Evolutionary conservation across 2,888 invertebrate genomes (phyloP), one percentile per base, ranked within the genome.

Genomic region (Eristalis pertinax): DNA sequence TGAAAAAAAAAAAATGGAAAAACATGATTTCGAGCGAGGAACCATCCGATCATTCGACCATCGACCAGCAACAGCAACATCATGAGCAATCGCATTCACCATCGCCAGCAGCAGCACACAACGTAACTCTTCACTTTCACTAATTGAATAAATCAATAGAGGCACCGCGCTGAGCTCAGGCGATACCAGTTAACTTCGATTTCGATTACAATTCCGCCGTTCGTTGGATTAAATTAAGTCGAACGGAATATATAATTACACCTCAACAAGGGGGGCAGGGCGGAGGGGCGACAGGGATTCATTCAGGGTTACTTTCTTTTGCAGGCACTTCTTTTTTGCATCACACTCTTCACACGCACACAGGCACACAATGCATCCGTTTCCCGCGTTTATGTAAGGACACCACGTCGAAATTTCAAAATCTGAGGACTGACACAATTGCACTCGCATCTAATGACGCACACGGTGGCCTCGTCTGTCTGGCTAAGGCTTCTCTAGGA

Each of bases 41-140:
- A n/a, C n/a, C n/a, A n/a, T n/a, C n/a, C n/a, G n/a, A n/a, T n/a
- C n/a, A n/a, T n/a, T n/a, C n/a, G n/a, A n/a, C 15, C 19, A 10
- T 19, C 50, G 4, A 19, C 0, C n/a, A 50, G 4, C 19, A 7
- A 0, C 19, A 50, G 2, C 64, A 63, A 35, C 63, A 69, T 38
- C 63, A 70, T 50, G 56, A 77, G 50, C 63, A 64, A 19, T 50
- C 50, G 19, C 19, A 63, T 56, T 63, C 22, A 58, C 64, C 22
- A 56, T 11, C 41, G 60, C n/a, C 24, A 26, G 13, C 50, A 38
- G 0, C 35, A 32, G 1, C 32, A 22, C 19, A 50, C 19, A 50
- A 50, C 50, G 50, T 50, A 70, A 56, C 65, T 63, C 62, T 80
- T 74, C 73, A 74, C 80, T 80, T 80, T 80, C 80, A 73, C 80